phyloP scores from a whole-genome alignment of 2,797 vertebrate species.

The Phyllotis vaccarum region DNA sequence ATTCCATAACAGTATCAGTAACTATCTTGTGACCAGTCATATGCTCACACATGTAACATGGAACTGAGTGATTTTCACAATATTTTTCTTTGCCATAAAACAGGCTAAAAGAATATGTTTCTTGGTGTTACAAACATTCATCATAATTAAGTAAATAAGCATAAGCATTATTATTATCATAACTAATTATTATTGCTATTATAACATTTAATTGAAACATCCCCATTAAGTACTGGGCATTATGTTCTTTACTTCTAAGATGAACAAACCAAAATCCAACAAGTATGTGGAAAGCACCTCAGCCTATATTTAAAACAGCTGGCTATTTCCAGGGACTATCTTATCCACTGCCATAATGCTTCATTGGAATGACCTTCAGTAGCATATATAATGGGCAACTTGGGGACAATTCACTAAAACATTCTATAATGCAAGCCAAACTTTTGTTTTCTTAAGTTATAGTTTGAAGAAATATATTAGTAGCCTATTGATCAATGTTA shows the following conservation, averaged over 20 bases:
- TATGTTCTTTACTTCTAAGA: not conserved
- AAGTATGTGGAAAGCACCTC: not conserved
- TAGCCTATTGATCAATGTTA: not conserved
- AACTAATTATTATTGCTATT: not conserved
- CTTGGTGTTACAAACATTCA: not conserved
- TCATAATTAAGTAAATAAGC: not conserved
- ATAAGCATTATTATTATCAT: not conserved
- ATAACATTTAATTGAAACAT: not conserved
- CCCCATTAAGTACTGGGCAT: not conserved
- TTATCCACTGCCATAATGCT: not conserved
- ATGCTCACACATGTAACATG: not conserved
- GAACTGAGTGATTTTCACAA: not conserved
- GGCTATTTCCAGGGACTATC: not conserved
- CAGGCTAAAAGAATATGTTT: not conserved
- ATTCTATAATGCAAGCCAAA: not conserved
- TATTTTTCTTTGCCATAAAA: not conserved
- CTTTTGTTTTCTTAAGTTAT: not conserved
- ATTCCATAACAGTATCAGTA: not conserved
- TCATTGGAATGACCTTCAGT: not conserved
- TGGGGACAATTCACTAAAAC: not conserved
- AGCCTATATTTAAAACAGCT: not conserved
- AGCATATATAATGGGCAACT: not conserved
- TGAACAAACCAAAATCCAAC: not conserved
- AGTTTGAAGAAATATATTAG: constrained; percentile 5
- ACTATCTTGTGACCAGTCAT: not conserved